Percentiles rank a stretch among this genome's conserved stretches.
These are phyloP conservation scores for Diploscapter pachys DNA, from an alignment of 1,140 invertebrate genomes.

Conservation along the genomic window DNA sequence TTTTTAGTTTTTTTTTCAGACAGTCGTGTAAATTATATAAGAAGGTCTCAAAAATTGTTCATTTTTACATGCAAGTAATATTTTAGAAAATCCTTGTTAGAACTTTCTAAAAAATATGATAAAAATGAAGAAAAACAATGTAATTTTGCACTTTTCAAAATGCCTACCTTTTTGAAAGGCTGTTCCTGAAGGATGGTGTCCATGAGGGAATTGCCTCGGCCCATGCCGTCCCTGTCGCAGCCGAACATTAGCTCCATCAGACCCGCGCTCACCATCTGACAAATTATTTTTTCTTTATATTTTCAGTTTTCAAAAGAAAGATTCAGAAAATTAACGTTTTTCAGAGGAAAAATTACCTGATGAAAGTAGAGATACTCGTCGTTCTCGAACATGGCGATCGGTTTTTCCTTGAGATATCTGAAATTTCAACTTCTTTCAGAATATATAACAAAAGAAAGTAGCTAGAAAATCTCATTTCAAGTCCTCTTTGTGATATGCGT, in stretches of 20 bases:
- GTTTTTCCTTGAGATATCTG: constrained; percentile 73
- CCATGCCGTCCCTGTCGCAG: constrained; percentile 18
- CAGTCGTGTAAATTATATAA: not conserved
- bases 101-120: too few relatives aligned
- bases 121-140: not conserved
- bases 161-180: constrained; percentile 24
- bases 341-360: constrained; percentile 60
- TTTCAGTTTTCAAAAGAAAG: constrained; percentile 10
- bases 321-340: constrained; percentile 29
- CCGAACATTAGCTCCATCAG: not conserved
- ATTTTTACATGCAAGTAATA: not conserved
- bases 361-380: constrained; percentile 79
- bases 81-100: not conserved
- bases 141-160: constrained; percentile 3
- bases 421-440: not conserved
- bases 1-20: not conserved
- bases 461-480: too few relatives aligned
- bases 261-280: not conserved
- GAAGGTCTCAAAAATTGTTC: not conserved
- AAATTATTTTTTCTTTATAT: too few relatives aligned
- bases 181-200: constrained; percentile 29
- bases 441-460: not conserved
- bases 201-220: constrained; percentile 20
- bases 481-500: too few relatives aligned
- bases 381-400: constrained; percentile 79